These are phyloP conservation scores for Onchidella celtica DNA, from an alignment of 2,888 invertebrate species.

Conservation along the genomic window DNA sequence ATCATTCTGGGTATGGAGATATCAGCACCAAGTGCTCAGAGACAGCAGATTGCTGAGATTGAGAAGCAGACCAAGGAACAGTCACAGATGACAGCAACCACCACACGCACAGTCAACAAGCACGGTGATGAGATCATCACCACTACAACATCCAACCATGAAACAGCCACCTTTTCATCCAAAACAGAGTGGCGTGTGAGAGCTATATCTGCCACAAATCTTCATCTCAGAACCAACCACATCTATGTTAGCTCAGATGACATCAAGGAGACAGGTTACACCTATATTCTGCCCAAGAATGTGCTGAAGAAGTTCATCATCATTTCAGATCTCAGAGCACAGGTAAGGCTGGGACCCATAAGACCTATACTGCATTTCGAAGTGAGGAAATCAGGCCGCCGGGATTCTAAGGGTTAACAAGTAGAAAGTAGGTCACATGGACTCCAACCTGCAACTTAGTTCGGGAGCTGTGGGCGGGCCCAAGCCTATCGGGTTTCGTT, in stretches of 20 bases:
- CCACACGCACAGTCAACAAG: constrained; percentile 98
- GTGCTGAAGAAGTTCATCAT: constrained; percentile 99
- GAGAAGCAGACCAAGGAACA: constrained; percentile 99
- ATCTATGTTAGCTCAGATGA: constrained; percentile 99
- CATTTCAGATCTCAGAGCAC: constrained; percentile 97
- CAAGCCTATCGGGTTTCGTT: too few relatives aligned
- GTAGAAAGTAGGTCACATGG: too few relatives aligned
- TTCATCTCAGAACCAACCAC: constrained; percentile 98
- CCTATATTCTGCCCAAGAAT: constrained; percentile 91
- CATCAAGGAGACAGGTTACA: constrained; percentile 99
- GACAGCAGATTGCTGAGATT: constrained; percentile 99
- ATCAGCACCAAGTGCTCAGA: constrained; percentile 98
- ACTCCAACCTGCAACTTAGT: too few relatives aligned
- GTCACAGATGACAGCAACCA: constrained; percentile 96
- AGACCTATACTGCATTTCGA: too few relatives aligned
- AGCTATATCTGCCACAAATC: constrained; percentile 98
- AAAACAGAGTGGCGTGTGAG: constrained; percentile 99
- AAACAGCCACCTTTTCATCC: constrained; percentile 97
- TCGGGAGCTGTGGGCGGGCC: too few relatives aligned
- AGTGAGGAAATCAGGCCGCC: too few relatives aligned
- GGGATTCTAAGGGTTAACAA: too few relatives aligned
- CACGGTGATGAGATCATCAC: constrained; percentile 99
- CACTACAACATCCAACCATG: constrained; percentile 99
- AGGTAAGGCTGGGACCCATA: constrained; percentile 84
- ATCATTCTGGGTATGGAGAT: constrained; percentile 99